phyloP scores from a whole-genome alignment of 2,888 invertebrate genomes.

The Catocala sponsa region DNA sequence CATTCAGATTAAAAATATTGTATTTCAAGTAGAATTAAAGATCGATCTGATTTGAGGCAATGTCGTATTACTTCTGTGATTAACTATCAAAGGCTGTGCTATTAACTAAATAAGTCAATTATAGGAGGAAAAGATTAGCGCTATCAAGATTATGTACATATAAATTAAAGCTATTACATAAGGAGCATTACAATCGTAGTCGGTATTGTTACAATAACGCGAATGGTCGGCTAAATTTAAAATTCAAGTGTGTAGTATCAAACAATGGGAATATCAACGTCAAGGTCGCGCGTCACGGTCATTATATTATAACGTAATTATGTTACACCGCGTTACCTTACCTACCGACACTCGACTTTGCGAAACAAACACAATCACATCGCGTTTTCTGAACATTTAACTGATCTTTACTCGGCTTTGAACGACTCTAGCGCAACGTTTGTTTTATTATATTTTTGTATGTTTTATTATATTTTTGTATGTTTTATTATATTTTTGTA shows the following conservation, averaged over 20 bases:
- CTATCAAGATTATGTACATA: neutral
- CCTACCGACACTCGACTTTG: constrained; percentile 50
- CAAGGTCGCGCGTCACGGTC: constrained; percentile 82
- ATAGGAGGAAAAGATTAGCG: neutral
- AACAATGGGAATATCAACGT: constrained; percentile 79
- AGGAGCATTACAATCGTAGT: constrained; percentile 41
- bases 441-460: no score
- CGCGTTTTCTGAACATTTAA: constrained; percentile 39
- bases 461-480: no score
- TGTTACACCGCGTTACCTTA: constrained; percentile 57
- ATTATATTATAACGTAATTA: constrained; percentile 81
- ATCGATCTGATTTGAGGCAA: no score
- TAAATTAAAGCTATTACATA: constrained; percentile 26
- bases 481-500: no score
- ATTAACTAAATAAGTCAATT: no score
- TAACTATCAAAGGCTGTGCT: no score
- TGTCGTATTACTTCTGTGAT: no score
- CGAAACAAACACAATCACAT: constrained; percentile 49
- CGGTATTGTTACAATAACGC: constrained; percentile 47
- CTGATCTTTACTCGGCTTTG: constrained; percentile 31
- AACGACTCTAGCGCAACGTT: neutral
- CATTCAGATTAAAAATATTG: no score
- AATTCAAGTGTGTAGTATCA: constrained; percentile 66
- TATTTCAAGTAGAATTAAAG: no score
- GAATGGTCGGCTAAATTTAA: constrained; percentile 62